Base-by-base conservation (phyloP, 2,113 vertebrate species). In the Myrmophylax atrothorax region DNA sequence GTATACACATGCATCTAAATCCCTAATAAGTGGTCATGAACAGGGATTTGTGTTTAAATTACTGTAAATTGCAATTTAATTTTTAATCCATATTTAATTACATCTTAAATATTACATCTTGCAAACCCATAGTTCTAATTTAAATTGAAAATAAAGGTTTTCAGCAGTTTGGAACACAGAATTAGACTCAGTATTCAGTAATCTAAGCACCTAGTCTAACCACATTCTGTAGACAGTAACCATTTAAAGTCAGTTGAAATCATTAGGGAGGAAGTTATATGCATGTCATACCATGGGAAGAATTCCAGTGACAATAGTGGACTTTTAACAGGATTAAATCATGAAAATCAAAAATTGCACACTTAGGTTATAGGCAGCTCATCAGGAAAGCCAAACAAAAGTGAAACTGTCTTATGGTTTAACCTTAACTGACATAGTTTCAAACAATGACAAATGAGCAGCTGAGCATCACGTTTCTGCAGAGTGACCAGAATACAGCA, bases 61-160 rank as follows among this genome's bases (percentile, higher is more conserved):
- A 68, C 26, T 88, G n/a, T 5, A 86, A 91, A 88, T 24, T 89
- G 50, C 33, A 89, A 80, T 90, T 15, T 90, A 83, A 59, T 42
- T 77, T 84, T 74, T 79, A 88, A 88, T 84, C 78, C 60, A 50
- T 33, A 17, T 58, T 88, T 92, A 92, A 96, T 72, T 78, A 11
- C 12, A 46, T 53, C 18, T 83, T 88, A 83, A 92, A 88, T 89
- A 88, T 52, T 91, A 23, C 29, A 73, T 55, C 31, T 88, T 88
- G 46, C 40, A 73, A 87, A 69, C 3, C 7, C 18, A 31, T 14
- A 60, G 40, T 72, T 46, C 3, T 6, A 90, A 80, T 88, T 69
- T 79, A 62, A 72, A 76, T 19, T 58, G 49, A 76, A 91, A 88
- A 69, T 38, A 23, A 72, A 50, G n/a, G 3, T 56, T 83, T 92